Evolutionary conservation across 1,140 invertebrate species (phyloP).

Genomic region (Drosophila ercepeae): DNA sequence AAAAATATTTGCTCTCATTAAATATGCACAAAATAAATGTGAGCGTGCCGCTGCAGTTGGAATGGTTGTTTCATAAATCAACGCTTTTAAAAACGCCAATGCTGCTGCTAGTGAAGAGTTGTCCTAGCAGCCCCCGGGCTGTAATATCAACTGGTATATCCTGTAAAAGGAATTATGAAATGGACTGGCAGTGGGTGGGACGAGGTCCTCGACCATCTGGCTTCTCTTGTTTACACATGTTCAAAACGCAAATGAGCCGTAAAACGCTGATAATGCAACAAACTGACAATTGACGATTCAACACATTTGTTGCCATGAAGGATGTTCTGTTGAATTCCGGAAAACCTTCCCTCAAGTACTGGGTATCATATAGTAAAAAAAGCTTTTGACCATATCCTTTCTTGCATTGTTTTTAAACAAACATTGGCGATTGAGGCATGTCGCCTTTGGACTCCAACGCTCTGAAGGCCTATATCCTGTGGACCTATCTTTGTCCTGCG

Average conservation of each 20-base stretch:
- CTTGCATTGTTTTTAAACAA: no score
- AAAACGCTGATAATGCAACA: slow-evolving; percentile 76
- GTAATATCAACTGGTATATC: slow-evolving; percentile 39
- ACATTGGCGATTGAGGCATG: slow-evolving; percentile 1
- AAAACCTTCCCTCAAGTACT: no score
- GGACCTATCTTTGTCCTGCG: slow-evolving; percentile 8
- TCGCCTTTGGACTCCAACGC: slow-evolving; percentile 4
- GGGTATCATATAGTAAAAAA: no score
- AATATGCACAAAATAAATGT: slow-evolving; percentile 65
- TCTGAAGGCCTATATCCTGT: neutral
- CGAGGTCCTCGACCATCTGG: slow-evolving; percentile 14
- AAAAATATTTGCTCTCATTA: slow-evolving; percentile 61
- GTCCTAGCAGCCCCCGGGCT: slow-evolving; percentile 14
- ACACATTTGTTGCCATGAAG: slow-evolving; percentile 3
- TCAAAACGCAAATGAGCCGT: slow-evolving; percentile 78
- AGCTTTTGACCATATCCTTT: no score
- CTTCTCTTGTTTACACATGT: slow-evolving; percentile 75
- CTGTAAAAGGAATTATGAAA: slow-evolving; percentile 5
- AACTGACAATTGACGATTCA: slow-evolving; percentile 69
- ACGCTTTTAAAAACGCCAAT: slow-evolving; percentile 50
- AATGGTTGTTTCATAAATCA: slow-evolving; percentile 66
- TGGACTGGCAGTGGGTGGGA: neutral
- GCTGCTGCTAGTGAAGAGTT: slow-evolving; percentile 32
- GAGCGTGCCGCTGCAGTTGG: slow-evolving; percentile 38
- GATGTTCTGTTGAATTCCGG: no score